phyloP scores from a whole-genome alignment of 2,113 vertebrate genomes.

The Pseudois nayaur region DNA sequence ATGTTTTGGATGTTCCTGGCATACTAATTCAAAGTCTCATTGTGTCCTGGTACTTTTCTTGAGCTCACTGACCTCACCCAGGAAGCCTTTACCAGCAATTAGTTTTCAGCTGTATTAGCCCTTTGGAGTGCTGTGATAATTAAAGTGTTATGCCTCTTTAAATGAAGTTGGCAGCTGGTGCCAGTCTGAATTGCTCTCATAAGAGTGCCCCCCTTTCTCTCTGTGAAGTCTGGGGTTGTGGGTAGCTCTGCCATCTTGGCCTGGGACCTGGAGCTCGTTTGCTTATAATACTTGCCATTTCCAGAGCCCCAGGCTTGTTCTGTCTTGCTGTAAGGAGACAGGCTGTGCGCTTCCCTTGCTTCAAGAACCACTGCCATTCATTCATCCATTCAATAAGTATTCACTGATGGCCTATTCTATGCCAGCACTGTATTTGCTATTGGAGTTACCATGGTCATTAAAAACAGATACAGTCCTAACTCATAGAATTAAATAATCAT shows the following conservation, averaged over 20 bases:
- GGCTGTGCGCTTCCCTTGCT: background rate
- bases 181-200: conserved; percentile 38
- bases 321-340: background rate
- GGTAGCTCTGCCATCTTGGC: background rate
- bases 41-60: background rate
- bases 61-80: conserved; percentile 23
- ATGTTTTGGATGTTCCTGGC: conserved; percentile 67
- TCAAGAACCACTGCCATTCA: background rate
- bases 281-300: background rate
- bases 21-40: conserved; percentile 75
- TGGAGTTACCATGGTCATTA: conserved; percentile 14
- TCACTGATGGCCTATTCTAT: background rate
- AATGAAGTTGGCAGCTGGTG: conserved; percentile 51
- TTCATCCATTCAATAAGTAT: background rate
- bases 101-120: conserved; percentile 62
- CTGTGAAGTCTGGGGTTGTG: background rate
- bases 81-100: conserved; percentile 32
- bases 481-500: background rate
- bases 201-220: background rate
- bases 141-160: conserved; percentile 63
- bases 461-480: background rate
- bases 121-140: conserved; percentile 51
- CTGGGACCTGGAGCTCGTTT: background rate
- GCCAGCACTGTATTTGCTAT: background rate
- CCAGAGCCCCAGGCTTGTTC: background rate